phyloP scores from a whole-genome alignment of 2,113 vertebrate genomes.

The Toxostoma redivivum region DNA sequence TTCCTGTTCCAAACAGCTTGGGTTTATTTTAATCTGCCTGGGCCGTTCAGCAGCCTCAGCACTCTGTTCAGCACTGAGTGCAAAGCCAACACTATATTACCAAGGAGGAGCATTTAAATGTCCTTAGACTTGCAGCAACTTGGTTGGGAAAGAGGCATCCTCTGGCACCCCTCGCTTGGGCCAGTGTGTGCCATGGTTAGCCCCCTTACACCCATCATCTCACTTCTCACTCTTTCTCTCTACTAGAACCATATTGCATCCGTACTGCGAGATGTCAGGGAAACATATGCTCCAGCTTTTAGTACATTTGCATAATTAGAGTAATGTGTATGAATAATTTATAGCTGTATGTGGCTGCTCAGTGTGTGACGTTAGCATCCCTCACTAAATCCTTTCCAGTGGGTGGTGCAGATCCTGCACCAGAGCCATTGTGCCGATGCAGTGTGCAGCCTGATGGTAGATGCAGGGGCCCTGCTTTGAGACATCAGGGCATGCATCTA shows the following conservation, averaged over 20 bases:
- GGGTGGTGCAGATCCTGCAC: conserved; percentile 34
- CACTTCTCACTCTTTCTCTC: conserved; percentile 5
- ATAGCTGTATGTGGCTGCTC: conserved; percentile 60
- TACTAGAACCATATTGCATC: conserved; percentile 64
- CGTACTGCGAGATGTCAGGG: conserved; percentile 63
- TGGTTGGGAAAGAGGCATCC: neutral
- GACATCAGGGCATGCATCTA: neutral
- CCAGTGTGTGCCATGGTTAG: neutral
- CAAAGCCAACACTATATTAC: conserved; percentile 9
- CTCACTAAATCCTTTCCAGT: conserved; percentile 38
- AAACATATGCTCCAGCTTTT: conserved; percentile 76
- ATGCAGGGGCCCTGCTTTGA: neutral
- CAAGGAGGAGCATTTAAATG: conserved; percentile 8
- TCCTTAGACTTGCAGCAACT: neutral
- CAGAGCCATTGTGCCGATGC: neutral
- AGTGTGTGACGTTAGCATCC: conserved; percentile 31
- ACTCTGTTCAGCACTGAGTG: conserved; percentile 5
- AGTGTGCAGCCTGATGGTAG: neutral
- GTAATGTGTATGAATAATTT: conserved; percentile 86
- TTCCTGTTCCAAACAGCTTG: conserved; percentile 74
- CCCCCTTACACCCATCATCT: neutral
- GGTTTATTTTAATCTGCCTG: conserved; percentile 76
- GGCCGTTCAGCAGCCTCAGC: conserved; percentile 77
- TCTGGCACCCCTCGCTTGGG: neutral
- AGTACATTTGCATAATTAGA: conserved; percentile 80